Evolutionary conservation across 2,113 vertebrate species (phyloP).

Genomic region (Paracanthobrama guichenoti): DNA sequence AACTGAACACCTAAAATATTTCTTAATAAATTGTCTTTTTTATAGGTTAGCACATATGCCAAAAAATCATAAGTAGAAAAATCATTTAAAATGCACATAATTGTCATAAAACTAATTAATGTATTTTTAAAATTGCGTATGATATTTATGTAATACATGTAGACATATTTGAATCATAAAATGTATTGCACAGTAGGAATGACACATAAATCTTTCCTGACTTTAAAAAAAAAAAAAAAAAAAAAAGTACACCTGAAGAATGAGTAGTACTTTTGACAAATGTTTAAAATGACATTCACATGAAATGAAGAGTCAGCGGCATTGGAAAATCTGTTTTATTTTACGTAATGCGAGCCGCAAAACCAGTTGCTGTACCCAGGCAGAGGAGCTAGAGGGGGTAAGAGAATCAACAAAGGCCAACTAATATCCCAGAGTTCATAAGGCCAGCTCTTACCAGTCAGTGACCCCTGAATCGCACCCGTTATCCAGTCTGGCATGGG

Average conservation of each 20-base stretch:
- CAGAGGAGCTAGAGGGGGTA: conserved; percentile 52
- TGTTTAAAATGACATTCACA: background rate
- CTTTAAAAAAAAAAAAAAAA: background rate
- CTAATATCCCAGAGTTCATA: conserved; percentile 65
- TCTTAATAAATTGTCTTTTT: background rate
- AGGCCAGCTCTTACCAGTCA: conserved; percentile 56
- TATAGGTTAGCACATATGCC: background rate
- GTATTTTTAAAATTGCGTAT: background rate
- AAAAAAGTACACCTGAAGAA: background rate
- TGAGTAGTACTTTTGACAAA: background rate
- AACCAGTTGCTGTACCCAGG: conserved; percentile 52
- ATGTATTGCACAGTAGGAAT: background rate
- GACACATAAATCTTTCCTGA: background rate
- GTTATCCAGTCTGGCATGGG: conserved; percentile 57
- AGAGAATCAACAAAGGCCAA: conserved; percentile 57
- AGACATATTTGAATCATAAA: background rate
- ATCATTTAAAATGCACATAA: background rate
- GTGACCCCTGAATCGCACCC: conserved; percentile 63
- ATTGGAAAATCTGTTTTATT: background rate
- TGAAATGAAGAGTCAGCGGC: background rate
- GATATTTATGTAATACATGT: background rate
- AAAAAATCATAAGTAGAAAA: background rate
- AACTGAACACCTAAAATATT: background rate
- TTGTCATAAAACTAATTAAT: too few relatives aligned
- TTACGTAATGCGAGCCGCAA: background rate